These are phyloP conservation scores for Pantala flavescens DNA, from an alignment of 1,140 invertebrate species.

Conservation along the genomic window DNA sequence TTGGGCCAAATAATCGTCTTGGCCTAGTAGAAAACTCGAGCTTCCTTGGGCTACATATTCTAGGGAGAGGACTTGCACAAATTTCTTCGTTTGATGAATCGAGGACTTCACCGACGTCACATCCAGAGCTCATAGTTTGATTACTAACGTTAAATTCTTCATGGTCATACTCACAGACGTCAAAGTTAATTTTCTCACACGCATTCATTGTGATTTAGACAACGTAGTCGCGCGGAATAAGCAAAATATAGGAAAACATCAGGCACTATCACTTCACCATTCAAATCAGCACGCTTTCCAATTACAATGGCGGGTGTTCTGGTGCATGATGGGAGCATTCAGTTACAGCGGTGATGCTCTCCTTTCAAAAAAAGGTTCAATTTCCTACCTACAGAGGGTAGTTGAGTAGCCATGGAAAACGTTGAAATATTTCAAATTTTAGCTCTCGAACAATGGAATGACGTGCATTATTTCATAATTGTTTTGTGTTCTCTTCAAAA, in stretches of 20 bases:
- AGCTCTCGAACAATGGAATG: no score
- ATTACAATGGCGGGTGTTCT: neutral
- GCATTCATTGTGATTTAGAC: neutral
- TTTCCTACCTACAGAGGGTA: neutral
- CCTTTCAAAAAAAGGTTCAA: neutral
- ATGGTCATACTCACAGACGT: neutral
- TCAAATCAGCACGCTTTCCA: neutral
- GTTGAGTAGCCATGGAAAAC: neutral
- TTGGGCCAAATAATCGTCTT: neutral
- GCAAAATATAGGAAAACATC: neutral
- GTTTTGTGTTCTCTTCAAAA: no score
- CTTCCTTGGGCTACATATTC: neutral
- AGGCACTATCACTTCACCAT: neutral
- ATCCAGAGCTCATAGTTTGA: neutral
- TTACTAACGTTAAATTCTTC: neutral
- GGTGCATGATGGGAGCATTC: neutral
- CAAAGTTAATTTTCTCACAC: neutral
- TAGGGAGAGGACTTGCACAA: neutral
- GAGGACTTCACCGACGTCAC: conserved; percentile 2
- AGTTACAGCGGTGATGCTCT: neutral
- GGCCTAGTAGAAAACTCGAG: neutral
- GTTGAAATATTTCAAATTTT: no score
- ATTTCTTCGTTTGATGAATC: neutral
- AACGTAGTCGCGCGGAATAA: neutral
- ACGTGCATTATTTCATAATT: no score